Percentiles rank a stretch among this genome's conserved stretches.
Evolutionary conservation across 2,113 vertebrate genomes (phyloP).

Genomic region (Toxotes jaculatrix): DNA sequence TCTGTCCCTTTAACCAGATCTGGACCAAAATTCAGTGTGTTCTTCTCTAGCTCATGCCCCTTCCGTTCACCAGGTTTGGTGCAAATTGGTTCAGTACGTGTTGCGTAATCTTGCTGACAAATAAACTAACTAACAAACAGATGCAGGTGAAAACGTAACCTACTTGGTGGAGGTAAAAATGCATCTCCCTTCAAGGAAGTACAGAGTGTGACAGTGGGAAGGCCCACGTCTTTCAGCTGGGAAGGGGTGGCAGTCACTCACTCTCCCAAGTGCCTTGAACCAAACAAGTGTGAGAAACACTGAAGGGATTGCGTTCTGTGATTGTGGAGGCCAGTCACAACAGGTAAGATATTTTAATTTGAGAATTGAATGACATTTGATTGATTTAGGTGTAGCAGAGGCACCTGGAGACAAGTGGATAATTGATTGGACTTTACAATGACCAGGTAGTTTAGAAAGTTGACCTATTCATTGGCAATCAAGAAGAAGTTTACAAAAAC

Average conservation of each 20-base stretch:
- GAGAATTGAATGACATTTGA: background rate
- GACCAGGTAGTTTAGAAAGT: background rate
- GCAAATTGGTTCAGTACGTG: too few relatives aligned
- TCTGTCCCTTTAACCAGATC: too few relatives aligned
- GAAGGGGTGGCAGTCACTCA: constrained; percentile 17
- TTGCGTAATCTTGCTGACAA: too few relatives aligned
- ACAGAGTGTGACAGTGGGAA: constrained; percentile 29
- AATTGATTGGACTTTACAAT: constrained; percentile 1
- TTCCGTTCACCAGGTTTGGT: too few relatives aligned
- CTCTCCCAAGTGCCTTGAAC: background rate
- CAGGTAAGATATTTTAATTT: constrained; percentile 62
- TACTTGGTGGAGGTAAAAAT: background rate
- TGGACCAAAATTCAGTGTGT: too few relatives aligned
- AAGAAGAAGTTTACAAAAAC: background rate
- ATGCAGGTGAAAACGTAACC: too few relatives aligned
- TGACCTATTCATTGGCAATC: background rate
- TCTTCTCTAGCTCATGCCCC: too few relatives aligned
- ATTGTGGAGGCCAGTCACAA: background rate
- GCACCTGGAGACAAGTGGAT: constrained; percentile 39
- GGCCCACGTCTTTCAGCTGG: constrained; percentile 37
- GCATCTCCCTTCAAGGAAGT: constrained; percentile 38
- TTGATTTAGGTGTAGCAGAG: background rate
- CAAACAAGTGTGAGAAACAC: background rate
- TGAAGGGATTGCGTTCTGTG: background rate
- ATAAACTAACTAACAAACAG: too few relatives aligned